phyloP scores from a whole-genome alignment of 2,113 vertebrate genomes.

The Tricholaema leucomelas region DNA sequence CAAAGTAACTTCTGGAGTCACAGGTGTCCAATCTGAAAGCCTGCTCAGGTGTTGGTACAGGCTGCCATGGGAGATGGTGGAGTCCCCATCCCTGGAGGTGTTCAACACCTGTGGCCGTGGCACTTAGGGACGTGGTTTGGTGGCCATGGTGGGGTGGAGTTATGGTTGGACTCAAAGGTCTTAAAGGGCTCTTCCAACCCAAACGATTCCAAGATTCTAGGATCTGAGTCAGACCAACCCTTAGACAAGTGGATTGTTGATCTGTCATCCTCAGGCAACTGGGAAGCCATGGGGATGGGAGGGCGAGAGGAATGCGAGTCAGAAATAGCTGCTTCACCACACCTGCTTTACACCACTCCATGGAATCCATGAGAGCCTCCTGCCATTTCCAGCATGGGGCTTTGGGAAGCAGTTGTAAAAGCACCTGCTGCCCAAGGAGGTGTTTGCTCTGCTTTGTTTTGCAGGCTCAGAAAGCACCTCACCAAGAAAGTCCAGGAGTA shows the following conservation, averaged over 20 bases:
- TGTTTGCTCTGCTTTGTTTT: neutral
- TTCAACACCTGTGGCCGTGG: no score
- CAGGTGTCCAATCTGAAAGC: neutral
- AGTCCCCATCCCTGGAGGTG: no score
- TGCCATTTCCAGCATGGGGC: neutral
- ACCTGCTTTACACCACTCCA: neutral
- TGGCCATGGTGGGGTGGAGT: no score
- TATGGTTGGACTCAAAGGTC: no score
- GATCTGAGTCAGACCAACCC: neutral
- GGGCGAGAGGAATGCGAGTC: neutral
- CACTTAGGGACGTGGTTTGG: no score
- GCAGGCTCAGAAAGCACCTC: neutral
- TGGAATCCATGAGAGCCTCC: neutral
- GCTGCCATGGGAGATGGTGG: no score
- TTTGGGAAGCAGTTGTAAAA: neutral
- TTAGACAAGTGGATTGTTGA: neutral
- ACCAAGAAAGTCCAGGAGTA: fast-evolving
- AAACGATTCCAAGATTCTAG: neutral
- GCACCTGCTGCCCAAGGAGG: neutral
- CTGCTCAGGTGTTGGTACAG: no score
- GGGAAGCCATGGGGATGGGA: neutral
- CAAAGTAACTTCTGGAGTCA: neutral
- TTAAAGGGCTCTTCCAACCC: no score
- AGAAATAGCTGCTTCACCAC: neutral
- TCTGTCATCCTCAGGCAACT: neutral